Base-by-base conservation (phyloP, 2,888 invertebrate genomes). In the Beris morrisii region DNA sequence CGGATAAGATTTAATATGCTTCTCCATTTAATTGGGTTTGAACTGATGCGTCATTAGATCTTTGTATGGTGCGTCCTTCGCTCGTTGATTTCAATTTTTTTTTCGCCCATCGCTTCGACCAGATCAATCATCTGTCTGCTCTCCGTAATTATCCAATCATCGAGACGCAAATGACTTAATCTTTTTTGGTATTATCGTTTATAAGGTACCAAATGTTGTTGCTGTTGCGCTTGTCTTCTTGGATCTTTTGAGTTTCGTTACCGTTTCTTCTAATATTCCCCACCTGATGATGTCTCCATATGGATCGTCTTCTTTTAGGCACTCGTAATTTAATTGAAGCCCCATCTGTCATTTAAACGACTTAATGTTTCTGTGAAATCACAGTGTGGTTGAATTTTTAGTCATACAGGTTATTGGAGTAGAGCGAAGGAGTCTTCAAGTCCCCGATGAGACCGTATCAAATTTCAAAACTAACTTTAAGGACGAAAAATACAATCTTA, bases 131-230 rank as follows among this genome's bases (percentile, higher is more conserved):
- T 48, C 32, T 46, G 50, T 61, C 50, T 38, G 38, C 38, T 38
- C 38, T 61, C 64, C 32, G 54, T 52, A 64, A 64, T 64, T 52
- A 53, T 64, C 54, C 54, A 64, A 64, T 64, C 64, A 64, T 45
- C 64, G 52, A 54, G 54, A 54, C 54, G 64, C 53, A 64, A 64
- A 64, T 64, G 64, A 64, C 64, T 64, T 64, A 64, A 64, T 64
- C 61, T 50, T 61, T 61, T 61, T 61, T 43, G 38, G 22, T 13
- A 38, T 56, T 50, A 38, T 38, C 61, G 38, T 52, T 61, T 38
- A 61, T 61, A 61, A 52, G 61, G 32, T 11, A 32, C 58, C 58
- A 46, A 48, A 46, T 32, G 58, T 59, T 30, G 13, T 46, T 46
- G 12, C 31, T 30, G 15, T 28, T 52, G 45, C 38, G 28, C 32